These are phyloP conservation scores for Tolmerus cingulatus DNA, from an alignment of 2,888 invertebrate species.

Conservation along the genomic window DNA sequence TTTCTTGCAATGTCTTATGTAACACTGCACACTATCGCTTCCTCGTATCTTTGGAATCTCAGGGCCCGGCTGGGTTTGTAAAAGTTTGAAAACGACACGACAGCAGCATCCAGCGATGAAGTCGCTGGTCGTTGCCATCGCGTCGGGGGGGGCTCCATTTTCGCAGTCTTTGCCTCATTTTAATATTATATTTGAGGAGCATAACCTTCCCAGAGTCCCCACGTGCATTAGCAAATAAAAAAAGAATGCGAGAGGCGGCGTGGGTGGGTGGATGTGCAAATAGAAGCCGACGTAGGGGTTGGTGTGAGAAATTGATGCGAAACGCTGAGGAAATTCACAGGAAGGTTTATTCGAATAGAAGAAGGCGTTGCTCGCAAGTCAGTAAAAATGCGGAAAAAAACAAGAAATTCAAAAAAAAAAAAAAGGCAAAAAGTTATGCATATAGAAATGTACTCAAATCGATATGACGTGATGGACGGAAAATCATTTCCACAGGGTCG, in stretches of 20 bases:
- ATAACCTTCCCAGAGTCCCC: neutral
- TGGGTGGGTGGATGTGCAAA: neutral
- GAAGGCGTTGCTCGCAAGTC: neutral
- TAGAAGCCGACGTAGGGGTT: neutral
- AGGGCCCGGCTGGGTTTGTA: neutral
- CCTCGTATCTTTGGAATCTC: neutral
- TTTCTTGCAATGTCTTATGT: neutral
- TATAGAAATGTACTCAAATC: neutral
- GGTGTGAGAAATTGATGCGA: neutral
- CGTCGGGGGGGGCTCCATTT: neutral
- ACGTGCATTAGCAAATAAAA: neutral
- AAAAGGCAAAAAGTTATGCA: neutral
- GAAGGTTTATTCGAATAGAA: neutral
- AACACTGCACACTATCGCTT: neutral
- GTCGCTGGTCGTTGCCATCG: neutral
- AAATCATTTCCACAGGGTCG: conserved; percentile 3
- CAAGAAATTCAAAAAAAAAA: neutral
- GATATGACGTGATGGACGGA: conserved; percentile 16
- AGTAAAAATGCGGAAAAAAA: neutral
- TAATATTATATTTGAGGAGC: neutral
- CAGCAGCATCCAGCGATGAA: neutral
- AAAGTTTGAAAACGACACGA: neutral
- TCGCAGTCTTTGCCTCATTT: neutral
- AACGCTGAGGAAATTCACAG: neutral
- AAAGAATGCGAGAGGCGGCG: neutral